Evolutionary conservation across 2,797 vertebrate genomes (phyloP), one percentile per base, ranked within the genome.

Genomic region (Remorina albescens): DNA sequence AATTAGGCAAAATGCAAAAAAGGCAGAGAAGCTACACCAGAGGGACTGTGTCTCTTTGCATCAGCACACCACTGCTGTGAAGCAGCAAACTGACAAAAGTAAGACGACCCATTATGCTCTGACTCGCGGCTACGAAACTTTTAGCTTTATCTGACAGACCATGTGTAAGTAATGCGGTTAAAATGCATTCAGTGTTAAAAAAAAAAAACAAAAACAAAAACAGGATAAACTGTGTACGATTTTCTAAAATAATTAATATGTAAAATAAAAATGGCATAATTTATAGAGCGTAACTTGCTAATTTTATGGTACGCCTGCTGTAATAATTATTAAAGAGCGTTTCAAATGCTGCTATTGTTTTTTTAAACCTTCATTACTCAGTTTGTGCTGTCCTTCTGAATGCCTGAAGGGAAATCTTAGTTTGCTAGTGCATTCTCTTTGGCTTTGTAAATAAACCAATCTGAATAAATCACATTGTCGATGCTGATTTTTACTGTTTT

Each of bases 1-100:
- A 77, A 82, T 79, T 76, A 74, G 56, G n/a, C n/a, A 58, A 82
- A 60, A 47, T 21, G 28, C 50, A 73, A 25, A 57, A 70, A 76
- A 73, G 57, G 54, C 46, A 41, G 21, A 67, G 44, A 47, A 37
- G 64, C 34, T 51, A 34, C 61, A 74, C 54, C 51, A 50, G 60
- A 49, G 67, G 58, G 28, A 72, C 26, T n/a, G 9, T 41, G 71
- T 54, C 65, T 59, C 68, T 49, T 36, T 67, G 28, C 44, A 61
- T 59, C 41, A 50, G 59, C 19, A 26, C 11, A 55, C 51, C 53
- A 54, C 25, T 15, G 23, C 71, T 63, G 41, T 21, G 26, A 76
- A 42, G 58, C 51, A 12, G 23, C 51, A 58, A 58, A 28, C 46
- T 13, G 34, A 36, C 21, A 37, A 8, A 8, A 51, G n/a, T 26